phyloP scores from a whole-genome alignment of 2,888 invertebrate species.

The Orthosia incerta region DNA sequence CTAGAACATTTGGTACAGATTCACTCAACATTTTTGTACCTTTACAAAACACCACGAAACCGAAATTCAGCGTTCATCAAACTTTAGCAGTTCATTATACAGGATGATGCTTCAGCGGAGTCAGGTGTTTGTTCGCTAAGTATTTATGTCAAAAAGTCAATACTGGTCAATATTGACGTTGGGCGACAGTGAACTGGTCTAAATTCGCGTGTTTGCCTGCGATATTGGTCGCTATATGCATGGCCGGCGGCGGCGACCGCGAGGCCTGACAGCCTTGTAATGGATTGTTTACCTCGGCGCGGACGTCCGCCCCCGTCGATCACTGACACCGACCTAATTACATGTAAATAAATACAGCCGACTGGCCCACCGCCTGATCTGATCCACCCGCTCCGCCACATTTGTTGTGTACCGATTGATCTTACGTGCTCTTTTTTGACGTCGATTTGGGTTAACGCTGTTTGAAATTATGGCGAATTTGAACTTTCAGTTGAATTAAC shows the following conservation, averaged over 20 bases:
- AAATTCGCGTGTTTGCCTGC: constrained; percentile 82
- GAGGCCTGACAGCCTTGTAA: constrained; percentile 82
- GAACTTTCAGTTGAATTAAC: constrained; percentile 33
- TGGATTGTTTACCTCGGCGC: constrained; percentile 86
- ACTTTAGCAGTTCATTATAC: constrained; percentile 51
- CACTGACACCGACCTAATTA: constrained; percentile 88
- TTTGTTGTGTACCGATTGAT: constrained; percentile 68
- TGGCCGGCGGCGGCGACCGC: constrained; percentile 63
- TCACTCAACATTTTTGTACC: constrained; percentile 11
- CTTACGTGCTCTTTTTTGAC: constrained; percentile 56
- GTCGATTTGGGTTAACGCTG: constrained; percentile 44
- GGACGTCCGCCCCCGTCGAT: constrained; percentile 86
- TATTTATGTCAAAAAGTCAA: constrained; percentile 75
- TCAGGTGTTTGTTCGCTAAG: constrained; percentile 46
- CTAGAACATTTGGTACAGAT: constrained; percentile 11
- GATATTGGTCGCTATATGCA: constrained; percentile 80
- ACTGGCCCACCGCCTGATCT: constrained; percentile 66
- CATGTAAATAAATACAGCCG: constrained; percentile 87
- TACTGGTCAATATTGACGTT: constrained; percentile 77
- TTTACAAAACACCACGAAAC: not conserved
- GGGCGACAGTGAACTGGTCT: constrained; percentile 75
- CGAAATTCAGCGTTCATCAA: constrained; percentile 26
- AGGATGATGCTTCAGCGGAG: constrained; percentile 36
- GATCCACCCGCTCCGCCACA: constrained; percentile 60
- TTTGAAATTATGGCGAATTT: constrained; percentile 25